phyloP scores from a whole-genome alignment of 1,140 invertebrate species.

The Andricus grossulariae region DNA sequence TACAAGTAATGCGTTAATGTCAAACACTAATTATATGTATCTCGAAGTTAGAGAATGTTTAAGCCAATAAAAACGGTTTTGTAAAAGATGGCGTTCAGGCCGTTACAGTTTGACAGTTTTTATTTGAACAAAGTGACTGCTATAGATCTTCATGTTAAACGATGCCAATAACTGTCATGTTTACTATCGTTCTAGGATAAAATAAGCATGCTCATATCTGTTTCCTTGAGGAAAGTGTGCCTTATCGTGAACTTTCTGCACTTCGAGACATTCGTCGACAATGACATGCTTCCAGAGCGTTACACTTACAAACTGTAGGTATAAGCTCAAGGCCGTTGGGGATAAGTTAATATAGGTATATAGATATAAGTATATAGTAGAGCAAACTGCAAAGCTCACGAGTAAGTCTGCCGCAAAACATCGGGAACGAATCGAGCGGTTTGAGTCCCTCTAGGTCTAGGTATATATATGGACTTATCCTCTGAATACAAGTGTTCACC shows the following conservation, averaged over 20 bases:
- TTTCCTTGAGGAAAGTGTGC: not conserved
- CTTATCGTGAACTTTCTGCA: constrained; percentile 9
- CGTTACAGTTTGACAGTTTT: no score
- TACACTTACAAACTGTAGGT: not conserved
- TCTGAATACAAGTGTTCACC: not conserved
- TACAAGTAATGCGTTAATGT: no score
- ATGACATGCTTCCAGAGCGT: constrained; percentile 9
- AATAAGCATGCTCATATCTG: not conserved
- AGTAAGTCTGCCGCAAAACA: constrained; percentile 10
- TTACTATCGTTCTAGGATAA: no score
- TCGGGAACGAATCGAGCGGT: constrained; percentile 7
- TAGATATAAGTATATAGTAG: not conserved
- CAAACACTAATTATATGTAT: no score
- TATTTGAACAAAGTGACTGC: no score
- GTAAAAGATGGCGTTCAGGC: no score
- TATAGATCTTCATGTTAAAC: no score
- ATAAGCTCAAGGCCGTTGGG: constrained; percentile 2
- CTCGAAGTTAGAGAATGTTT: no score
- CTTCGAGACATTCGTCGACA: constrained; percentile 3
- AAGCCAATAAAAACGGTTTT: no score
- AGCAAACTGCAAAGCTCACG: not conserved
- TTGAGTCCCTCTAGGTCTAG: not conserved
- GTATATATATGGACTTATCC: not conserved
- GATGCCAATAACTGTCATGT: no score
- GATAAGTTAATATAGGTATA: constrained; percentile 1